Percentiles rank a stretch among this genome's conserved stretches.
These are phyloP conservation scores for Dolichallabes microphthalmus DNA, from an alignment of 2,113 vertebrate genomes.

Conservation along the genomic window DNA sequence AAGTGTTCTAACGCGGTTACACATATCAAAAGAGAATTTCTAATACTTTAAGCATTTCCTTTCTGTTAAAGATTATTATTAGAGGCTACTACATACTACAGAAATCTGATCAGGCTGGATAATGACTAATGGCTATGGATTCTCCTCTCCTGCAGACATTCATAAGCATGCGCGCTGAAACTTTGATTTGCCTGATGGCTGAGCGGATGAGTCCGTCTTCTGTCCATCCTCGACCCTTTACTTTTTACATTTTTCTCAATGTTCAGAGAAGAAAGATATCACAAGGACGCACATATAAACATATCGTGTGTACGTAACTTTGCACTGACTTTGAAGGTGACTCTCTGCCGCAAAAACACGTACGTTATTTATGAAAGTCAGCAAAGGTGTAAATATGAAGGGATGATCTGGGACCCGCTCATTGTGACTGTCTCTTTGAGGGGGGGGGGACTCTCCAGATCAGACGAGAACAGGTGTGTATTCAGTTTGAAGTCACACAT, in stretches of 20 bases:
- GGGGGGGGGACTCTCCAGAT: background rate
- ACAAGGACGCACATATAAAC: background rate
- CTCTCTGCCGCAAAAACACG: background rate
- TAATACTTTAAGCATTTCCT: too few species aligned
- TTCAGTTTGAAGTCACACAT: constrained; percentile 6
- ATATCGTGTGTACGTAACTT: too few species aligned
- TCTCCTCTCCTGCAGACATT: background rate
- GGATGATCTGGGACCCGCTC: constrained; percentile 33
- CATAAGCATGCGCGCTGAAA: background rate
- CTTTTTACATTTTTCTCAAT: background rate
- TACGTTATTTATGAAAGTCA: constrained; percentile 8
- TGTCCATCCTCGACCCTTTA: background rate
- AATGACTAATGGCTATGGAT: background rate
- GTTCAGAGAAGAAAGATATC: background rate
- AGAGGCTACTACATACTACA: background rate
- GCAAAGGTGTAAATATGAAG: constrained; percentile 10
- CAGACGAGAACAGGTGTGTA: background rate
- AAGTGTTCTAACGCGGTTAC: too few species aligned
- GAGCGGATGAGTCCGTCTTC: background rate
- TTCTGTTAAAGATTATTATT: too few species aligned
- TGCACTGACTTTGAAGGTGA: background rate
- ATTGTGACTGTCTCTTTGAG: constrained; percentile 36
- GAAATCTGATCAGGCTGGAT: background rate
- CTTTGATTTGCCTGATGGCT: background rate
- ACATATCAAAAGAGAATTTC: too few species aligned